Evolutionary conservation across 37 sponge, comb jelly and placozoan genomes (phyloP).

Genomic region (Spongilla lacustris): DNA sequence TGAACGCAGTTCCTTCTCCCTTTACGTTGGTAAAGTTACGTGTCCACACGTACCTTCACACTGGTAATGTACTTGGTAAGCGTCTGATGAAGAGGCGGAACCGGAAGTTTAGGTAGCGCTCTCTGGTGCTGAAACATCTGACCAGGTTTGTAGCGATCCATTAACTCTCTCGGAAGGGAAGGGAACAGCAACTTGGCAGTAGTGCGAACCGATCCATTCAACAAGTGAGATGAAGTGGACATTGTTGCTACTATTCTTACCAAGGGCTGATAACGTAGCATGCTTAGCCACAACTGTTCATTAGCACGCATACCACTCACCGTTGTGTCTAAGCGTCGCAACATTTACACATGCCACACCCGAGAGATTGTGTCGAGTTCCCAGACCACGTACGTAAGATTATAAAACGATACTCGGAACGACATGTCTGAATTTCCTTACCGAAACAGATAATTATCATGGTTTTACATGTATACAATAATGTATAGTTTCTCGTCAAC

Average conservation of each 20-base stretch:
- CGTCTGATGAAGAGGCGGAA: conserved; percentile 85
- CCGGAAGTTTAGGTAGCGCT: conserved; percentile 66
- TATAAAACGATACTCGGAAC: no score
- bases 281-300: neutral
- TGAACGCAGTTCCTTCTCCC: no score
- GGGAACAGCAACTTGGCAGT: conserved; percentile 35
- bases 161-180: conserved; percentile 37
- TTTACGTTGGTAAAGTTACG: no score
- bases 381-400: neutral
- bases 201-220: neutral
- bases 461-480: no score
- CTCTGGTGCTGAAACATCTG: conserved; percentile 65
- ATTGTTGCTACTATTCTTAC: neutral
- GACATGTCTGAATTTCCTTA: no score
- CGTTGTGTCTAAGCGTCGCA: neutral
- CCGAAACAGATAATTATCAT: no score
- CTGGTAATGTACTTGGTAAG: conserved; percentile 44
- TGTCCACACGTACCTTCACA: conserved; percentile 35
- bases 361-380: neutral
- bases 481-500: no score
- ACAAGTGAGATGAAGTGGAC: neutral
- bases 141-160: conserved; percentile 36
- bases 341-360: neutral
- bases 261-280: neutral
- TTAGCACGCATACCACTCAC: neutral